A percentile compares a stretch with the other conserved stretches of the same genome.
Evolutionary conservation across 1,140 invertebrate species (phyloP).

Genomic region (Drusus annulatus): DNA sequence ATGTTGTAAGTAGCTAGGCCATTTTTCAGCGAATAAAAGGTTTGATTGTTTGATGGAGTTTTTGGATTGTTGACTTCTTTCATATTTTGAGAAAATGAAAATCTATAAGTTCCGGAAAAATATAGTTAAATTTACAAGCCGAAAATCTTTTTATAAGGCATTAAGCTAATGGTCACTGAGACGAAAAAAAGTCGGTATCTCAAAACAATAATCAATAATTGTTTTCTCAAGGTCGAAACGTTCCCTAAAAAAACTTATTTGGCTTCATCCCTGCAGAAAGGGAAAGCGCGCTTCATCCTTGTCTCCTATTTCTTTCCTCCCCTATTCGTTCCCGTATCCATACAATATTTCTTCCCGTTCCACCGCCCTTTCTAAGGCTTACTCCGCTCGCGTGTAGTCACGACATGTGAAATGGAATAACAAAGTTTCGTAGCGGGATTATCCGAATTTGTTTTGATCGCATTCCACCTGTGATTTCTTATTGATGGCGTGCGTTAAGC

Average conservation of each 20-base stretch:
- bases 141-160: too few species aligned
- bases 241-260: not conserved
- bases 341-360: conserved; percentile 8
- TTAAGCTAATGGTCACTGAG: too few species aligned
- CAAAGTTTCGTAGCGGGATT: conserved; percentile 46
- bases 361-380: not conserved
- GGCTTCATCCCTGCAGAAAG: not conserved
- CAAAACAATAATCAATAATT: too few species aligned
- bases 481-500: conserved; percentile 41
- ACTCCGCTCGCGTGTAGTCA: conserved; percentile 35
- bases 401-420: conserved; percentile 54
- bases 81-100: too few species aligned
- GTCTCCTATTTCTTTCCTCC: not conserved
- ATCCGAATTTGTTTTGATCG: conserved; percentile 51
- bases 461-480: conserved; percentile 54
- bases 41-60: too few species aligned
- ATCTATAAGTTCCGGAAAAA: too few species aligned
- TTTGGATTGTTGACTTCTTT: too few species aligned
- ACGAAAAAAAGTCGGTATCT: too few species aligned
- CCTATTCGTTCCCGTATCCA: conserved; percentile 14
- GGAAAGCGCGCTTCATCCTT: not conserved
- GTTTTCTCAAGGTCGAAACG: too few species aligned
- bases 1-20: too few species aligned
- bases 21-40: too few species aligned
- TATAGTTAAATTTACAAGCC: too few species aligned